Percentiles rank a stretch among this genome's conserved stretches.
phyloP scores from a whole-genome alignment of 2,888 invertebrate genomes.

The Hartigia nigra region DNA sequence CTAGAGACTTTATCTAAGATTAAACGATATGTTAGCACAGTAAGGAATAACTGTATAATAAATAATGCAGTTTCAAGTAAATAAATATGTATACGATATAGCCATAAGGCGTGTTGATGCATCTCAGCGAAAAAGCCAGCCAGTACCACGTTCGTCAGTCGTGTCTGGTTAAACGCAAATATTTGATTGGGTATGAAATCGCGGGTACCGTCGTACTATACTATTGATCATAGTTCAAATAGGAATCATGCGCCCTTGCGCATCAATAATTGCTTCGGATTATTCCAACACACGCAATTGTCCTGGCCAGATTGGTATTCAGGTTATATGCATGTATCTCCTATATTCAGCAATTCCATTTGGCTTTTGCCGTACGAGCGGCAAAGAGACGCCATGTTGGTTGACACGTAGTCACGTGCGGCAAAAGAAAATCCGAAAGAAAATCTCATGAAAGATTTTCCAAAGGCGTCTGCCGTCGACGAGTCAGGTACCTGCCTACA shows the following conservation, averaged over 20 bases:
- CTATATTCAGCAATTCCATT: neutral
- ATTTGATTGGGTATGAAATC: neutral
- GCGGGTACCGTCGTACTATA: neutral
- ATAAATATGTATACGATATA: neutral
- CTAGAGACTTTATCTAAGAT: neutral
- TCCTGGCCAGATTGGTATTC: no score
- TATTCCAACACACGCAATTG: neutral
- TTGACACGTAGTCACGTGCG: neutral
- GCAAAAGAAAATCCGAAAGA: neutral
- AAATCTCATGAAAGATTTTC: conserved; percentile 5
- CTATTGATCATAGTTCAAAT: neutral
- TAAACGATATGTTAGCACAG: no score
- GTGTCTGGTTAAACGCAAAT: neutral
- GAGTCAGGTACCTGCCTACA: neutral
- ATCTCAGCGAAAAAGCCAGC: neutral
- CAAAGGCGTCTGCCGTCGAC: conserved; percentile 10
- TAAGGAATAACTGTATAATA: neutral
- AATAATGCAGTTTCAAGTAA: neutral
- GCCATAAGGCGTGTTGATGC: neutral
- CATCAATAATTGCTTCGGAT: neutral
- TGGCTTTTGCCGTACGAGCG: neutral
- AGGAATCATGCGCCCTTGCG: neutral
- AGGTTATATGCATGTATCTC: neutral
- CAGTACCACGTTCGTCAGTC: neutral
- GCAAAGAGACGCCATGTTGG: neutral